Conservation (phyloP, 2,113 vertebrate genomes). For the Benitochromis conjunctus region DNA sequence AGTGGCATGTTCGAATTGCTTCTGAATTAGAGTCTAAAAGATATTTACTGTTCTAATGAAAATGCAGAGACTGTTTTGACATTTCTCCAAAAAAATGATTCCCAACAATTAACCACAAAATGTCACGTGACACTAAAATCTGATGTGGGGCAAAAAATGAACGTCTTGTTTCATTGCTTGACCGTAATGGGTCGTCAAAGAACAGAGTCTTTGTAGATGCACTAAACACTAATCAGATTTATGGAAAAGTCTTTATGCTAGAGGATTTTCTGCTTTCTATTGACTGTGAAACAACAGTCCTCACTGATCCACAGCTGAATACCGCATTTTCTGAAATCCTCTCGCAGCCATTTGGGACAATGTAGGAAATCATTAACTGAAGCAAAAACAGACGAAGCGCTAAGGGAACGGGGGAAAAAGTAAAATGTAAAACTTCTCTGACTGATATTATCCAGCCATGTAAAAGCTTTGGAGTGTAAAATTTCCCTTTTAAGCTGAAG, state of each 20-base stretch:
- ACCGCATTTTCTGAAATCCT: neutral
- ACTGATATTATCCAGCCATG: neutral
- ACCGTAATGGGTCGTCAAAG: neutral
- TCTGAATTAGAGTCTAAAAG: neutral
- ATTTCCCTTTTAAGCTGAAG: neutral
- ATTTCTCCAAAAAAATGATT: neutral
- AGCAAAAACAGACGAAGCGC: neutral
- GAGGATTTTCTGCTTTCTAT: neutral
- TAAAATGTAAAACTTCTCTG: neutral
- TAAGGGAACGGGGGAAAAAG: neutral
- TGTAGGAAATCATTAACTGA: neutral
- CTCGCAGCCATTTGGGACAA: neutral
- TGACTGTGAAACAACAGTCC: neutral
- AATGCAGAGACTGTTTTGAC: neutral
- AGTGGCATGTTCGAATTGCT: neutral
- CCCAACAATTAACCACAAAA: neutral
- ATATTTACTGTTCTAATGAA: neutral
- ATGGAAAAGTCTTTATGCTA: neutral
- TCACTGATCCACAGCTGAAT: neutral
- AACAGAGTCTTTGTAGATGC: neutral
- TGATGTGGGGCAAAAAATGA: neutral
- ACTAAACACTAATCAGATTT: neutral
- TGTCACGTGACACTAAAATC: neutral
- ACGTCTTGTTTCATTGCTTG: neutral
- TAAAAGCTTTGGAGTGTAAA: neutral